These are phyloP conservation scores for Drosophila pectinifera DNA, from an alignment of 1,140 invertebrate species.

Conservation along the genomic window DNA sequence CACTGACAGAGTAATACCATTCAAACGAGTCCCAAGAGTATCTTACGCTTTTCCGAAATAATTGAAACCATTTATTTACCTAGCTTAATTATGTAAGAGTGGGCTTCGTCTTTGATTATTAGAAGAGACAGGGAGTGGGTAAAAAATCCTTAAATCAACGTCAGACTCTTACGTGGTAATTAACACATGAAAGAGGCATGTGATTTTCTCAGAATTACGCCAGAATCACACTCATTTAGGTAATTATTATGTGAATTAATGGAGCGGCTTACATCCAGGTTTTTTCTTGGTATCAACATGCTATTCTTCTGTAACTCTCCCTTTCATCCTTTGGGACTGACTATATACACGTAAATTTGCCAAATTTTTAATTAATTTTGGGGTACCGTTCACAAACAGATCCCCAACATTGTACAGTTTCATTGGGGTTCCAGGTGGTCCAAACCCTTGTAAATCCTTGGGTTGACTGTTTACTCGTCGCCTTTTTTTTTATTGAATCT, in stretches of 20 bases:
- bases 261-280: background rate
- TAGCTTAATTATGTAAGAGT: constrained; percentile 22
- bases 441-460: constrained; percentile 1
- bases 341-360: constrained; percentile 31
- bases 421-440: background rate
- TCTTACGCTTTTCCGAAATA: background rate
- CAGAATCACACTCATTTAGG: background rate
- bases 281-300: background rate
- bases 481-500: background rate
- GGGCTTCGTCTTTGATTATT: constrained; percentile 13
- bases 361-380: constrained; percentile 58
- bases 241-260: constrained; percentile 4
- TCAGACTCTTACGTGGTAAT: background rate
- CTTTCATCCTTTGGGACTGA: constrained; percentile 6
- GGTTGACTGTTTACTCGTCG: constrained; percentile 28
- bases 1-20: background rate
- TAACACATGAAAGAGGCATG: background rate
- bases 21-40: constrained; percentile 1
- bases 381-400: constrained; percentile 15
- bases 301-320: constrained; percentile 1
- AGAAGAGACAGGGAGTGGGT: background rate
- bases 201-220: background rate
- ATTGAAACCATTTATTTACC: constrained; percentile 41
- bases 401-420: background rate
- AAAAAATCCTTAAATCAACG: constrained; percentile 3